Conservation (phyloP, 2,797 vertebrate genomes). For the Pseudomugil gertrudae region DNA sequence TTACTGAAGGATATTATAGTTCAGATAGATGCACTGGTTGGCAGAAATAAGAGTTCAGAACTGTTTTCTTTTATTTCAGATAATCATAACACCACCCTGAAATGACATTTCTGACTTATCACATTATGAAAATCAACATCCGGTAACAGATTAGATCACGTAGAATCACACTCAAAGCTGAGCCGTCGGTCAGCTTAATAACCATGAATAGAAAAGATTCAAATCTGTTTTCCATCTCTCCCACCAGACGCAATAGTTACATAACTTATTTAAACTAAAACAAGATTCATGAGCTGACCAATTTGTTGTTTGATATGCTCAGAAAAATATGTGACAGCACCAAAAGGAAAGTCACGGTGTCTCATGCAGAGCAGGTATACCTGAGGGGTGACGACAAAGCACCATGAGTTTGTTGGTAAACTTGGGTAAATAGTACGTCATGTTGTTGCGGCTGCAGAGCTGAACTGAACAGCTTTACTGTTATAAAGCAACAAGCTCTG, state of each 20-base stretch:
- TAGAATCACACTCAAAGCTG: not conserved
- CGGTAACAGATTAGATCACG: conserved; percentile 6
- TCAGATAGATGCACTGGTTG: conserved; percentile 18
- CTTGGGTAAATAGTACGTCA: conserved; percentile 44
- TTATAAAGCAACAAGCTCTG: conserved; percentile 21
- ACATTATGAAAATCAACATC: not conserved
- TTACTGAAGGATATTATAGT: conserved; percentile 59
- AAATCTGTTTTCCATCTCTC: conserved; percentile 10
- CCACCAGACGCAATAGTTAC: not conserved
- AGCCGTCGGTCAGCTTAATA: conserved; percentile 9
- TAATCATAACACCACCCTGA: not conserved
- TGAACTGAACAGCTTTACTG: conserved; percentile 30
- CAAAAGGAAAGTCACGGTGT: not conserved
- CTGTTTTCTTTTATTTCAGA: conserved; percentile 17
- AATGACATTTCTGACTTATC: conserved; percentile 12
- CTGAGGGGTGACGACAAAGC: not conserved
- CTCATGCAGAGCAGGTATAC: not conserved
- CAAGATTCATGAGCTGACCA: not conserved
- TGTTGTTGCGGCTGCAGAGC: conserved; percentile 14
- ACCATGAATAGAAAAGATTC: conserved; percentile 21
- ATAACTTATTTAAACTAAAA: not conserved
- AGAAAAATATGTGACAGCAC: not conserved
- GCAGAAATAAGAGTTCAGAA: conserved; percentile 28
- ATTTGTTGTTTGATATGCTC: too few relatives aligned
- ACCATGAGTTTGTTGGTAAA: conserved; percentile 25